Conservation (phyloP, 2,888 invertebrate species). For the Melieria omissa region DNA sequence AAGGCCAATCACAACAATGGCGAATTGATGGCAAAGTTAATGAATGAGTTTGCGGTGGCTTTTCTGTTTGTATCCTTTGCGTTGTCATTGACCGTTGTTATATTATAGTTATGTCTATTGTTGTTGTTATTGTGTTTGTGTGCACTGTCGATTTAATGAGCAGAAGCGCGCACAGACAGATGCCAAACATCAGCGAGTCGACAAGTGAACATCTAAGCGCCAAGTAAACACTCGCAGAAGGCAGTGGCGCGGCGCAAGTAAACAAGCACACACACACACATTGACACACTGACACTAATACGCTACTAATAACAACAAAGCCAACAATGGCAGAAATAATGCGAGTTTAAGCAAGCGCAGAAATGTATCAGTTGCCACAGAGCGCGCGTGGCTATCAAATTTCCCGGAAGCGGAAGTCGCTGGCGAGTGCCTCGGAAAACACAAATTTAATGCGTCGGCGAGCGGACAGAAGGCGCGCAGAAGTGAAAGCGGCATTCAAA, state of each 20-base stretch:
- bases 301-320: background rate
- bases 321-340: background rate
- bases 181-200: background rate
- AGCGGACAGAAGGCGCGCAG: no score
- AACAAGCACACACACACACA: background rate
- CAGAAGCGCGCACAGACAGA: background rate
- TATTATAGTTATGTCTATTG: no score
- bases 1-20: background rate
- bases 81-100: background rate
- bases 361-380: no score
- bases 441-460: no score
- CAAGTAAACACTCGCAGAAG: background rate
- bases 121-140: no score
- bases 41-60: background rate
- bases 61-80: background rate
- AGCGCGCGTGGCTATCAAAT: background rate
- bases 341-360: background rate
- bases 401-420: constrained; percentile 17
- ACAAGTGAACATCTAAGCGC: background rate
- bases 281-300: background rate
- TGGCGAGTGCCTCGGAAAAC: background rate
- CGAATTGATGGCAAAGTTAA: constrained; percentile 13
- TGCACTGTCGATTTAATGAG: background rate
- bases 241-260: background rate
- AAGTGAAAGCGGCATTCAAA: no score